Evolutionary conservation across 2,797 vertebrate genomes (phyloP), one percentile per base, ranked within the genome.

Genomic region (Clamator glandarius): DNA sequence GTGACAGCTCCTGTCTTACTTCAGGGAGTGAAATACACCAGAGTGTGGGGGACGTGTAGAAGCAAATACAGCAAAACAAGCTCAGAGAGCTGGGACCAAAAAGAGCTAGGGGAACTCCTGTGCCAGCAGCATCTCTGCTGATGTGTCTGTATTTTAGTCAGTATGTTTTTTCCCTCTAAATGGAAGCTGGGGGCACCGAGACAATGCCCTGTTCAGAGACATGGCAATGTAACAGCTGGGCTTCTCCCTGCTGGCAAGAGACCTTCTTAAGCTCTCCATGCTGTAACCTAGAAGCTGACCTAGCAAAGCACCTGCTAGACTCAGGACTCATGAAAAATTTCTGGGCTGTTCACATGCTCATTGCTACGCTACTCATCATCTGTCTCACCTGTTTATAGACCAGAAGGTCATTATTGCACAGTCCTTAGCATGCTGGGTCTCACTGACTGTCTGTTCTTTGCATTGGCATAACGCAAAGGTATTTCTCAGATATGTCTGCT

Each of bases 1-100:
- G 44, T 93, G 93, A 94, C 90, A 93, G 87, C 42, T 92, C 74
- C 64, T 6, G 2, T 28, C 70, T 83, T 54, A 46, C 86, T 88
- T 81, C 24, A 5, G 83, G 88, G 31, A 83, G 24, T 19, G 55
- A 66, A 82, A 63, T 44, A 11, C 59, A 55, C 33, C 75, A 64
- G 52, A 3, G 26, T 29, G 51, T 20, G 42, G 39, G 58, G 63
- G 69, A 39, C 16, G 29, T 12, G 58, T 36, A 72, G 73, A 62
- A 89, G 26, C 63, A 90, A 82, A 93, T 12, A 51, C 6, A 63
- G 73, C 24, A 39, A 51, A 74, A 29, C 5, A 75, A 50, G 84
- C 78, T 67, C 1, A 2, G 62, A 68, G n/a, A 76, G 31, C 42
- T 24, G 51, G 73, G 73, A 75, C 42, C 31, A 18, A 31, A 36